These are phyloP conservation scores for Craseonycteris thonglongyai DNA, from an alignment of 2,113 vertebrate species.

Conservation along the genomic window DNA sequence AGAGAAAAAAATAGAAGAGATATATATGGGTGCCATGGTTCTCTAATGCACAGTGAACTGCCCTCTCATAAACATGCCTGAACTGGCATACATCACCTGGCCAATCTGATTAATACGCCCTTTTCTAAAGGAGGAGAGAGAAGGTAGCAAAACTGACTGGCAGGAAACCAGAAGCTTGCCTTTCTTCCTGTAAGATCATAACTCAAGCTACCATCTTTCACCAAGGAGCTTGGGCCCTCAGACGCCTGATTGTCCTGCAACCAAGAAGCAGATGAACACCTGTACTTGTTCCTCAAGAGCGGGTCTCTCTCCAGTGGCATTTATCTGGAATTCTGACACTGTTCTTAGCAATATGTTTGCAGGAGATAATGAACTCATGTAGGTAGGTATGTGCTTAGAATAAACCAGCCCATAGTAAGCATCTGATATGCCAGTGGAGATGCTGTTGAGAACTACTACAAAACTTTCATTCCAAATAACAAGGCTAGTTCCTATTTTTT, in stretches of 20 bases:
- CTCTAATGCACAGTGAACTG: neutral
- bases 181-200: neutral
- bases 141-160: neutral
- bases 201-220: neutral
- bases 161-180: neutral
- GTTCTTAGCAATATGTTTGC: neutral
- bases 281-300: neutral
- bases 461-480: neutral
- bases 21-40: neutral
- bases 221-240: neutral
- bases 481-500: neutral
- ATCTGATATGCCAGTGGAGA: neutral
- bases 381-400: neutral
- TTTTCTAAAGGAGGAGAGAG: neutral
- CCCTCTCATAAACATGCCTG: neutral
- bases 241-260: neutral
- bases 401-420: neutral
- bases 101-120: neutral
- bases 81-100: neutral
- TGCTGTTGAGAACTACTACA: neutral
- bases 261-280: neutral
- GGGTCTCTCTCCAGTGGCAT: neutral
- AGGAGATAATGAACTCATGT: neutral
- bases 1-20: neutral
- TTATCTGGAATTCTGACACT: neutral